phyloP scores from a whole-genome alignment of 2,888 invertebrate species.

The Aproaerema taeniolella region DNA sequence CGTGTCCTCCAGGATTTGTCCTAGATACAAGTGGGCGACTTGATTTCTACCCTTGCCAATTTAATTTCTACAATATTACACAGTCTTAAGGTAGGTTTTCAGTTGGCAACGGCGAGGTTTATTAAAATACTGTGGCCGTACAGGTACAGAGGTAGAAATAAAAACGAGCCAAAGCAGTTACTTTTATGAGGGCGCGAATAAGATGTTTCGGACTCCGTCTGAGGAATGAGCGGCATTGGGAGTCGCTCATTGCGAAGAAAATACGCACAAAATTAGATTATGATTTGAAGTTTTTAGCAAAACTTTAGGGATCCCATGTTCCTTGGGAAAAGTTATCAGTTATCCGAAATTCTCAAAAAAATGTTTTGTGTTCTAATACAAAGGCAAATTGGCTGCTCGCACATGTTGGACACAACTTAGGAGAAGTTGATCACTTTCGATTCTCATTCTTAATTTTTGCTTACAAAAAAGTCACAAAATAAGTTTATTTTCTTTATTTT shows the following conservation, averaged over 20 bases:
- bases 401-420: too few species aligned
- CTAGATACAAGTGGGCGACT: constrained; percentile 71
- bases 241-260: constrained; percentile 29
- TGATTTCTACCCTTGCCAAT: constrained; percentile 37
- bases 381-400: too few species aligned
- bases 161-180: constrained; percentile 76
- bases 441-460: too few species aligned
- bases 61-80: too few species aligned
- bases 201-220: constrained; percentile 75
- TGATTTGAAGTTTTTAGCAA: background rate
- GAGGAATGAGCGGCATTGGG: constrained; percentile 54
- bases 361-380: too few species aligned
- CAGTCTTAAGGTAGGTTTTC: too few species aligned
- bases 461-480: too few species aligned
- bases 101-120: constrained; percentile 42
- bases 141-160: constrained; percentile 74
- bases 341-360: too few species aligned
- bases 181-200: constrained; percentile 78
- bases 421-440: too few species aligned
- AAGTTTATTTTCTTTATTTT: too few species aligned
- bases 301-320: too few species aligned
- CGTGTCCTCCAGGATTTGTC: constrained; percentile 68
- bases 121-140: constrained; percentile 76
- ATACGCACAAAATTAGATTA: constrained; percentile 20
- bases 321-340: too few species aligned